These are phyloP conservation scores for Chondrosia reniformis DNA, from an alignment of 37 sponge, comb jelly and placozoan genomes.

Conservation along the genomic window DNA sequence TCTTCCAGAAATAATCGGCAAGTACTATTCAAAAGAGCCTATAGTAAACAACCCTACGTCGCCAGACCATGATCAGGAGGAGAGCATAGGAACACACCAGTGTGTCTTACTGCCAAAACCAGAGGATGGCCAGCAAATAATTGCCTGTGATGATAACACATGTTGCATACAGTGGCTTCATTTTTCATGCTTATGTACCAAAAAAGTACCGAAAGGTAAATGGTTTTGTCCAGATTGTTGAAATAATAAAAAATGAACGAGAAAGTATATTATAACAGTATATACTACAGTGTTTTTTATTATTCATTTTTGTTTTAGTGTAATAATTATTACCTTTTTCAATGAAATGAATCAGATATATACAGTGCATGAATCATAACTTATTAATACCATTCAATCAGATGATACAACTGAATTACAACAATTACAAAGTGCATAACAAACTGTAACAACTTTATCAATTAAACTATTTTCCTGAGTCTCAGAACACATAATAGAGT, in stretches of 20 bases:
- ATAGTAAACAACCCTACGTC: too few species aligned
- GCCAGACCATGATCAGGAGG: too few species aligned
- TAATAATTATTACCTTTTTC: neutral
- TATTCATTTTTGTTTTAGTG: neutral
- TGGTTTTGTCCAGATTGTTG: conserved; percentile 1
- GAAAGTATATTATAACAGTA: neutral
- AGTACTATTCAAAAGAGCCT: too few species aligned
- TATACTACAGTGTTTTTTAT: too few species aligned
- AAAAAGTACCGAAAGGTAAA: conserved; percentile 30
- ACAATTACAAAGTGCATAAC: neutral
- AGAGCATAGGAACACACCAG: too few species aligned
- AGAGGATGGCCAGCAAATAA: too few species aligned
- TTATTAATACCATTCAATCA: neutral
- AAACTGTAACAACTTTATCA: neutral
- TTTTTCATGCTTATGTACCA: conserved; percentile 6
- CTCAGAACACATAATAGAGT: conserved; percentile 35
- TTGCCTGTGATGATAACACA: conserved; percentile 1
- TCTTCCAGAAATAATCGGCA: too few species aligned
- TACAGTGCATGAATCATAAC: neutral
- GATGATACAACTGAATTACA: neutral
- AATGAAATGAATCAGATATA: neutral
- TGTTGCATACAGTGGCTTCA: conserved; percentile 32
- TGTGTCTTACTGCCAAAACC: too few species aligned
- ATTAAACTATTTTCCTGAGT: neutral
- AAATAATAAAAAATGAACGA: neutral